These are phyloP conservation scores for Chlorodrepanis virens DNA, from an alignment of 2,113 vertebrate species.

Conservation along the genomic window DNA sequence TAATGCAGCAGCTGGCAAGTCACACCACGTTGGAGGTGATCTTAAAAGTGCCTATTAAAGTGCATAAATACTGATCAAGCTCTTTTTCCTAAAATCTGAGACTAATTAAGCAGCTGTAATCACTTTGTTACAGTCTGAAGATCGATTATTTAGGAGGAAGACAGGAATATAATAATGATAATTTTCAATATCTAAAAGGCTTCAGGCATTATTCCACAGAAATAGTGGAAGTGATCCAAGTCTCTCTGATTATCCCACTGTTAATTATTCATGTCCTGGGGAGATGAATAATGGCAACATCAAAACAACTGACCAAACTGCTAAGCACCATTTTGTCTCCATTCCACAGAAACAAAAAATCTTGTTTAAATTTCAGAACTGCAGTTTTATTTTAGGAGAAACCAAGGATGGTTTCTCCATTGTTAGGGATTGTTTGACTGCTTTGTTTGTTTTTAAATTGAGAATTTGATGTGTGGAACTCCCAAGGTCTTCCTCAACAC, in stretches of 20 bases:
- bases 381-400: neutral
- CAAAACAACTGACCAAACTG: neutral
- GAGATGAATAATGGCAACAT: neutral
- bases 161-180: neutral
- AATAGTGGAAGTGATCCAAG: neutral
- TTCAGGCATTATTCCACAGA: neutral
- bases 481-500: neutral
- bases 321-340: neutral
- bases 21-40: neutral
- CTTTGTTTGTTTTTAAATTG: neutral
- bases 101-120: neutral
- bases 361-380: neutral
- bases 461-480: neutral
- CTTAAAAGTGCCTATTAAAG: neutral
- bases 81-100: neutral
- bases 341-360: neutral
- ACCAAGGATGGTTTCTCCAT: neutral
- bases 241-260: neutral
- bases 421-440: neutral
- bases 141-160: neutral
- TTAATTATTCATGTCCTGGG: neutral
- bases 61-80: neutral
- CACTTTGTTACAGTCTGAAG: neutral
- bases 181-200: neutral
- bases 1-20: neutral